phyloP scores from a whole-genome alignment of 2,113 vertebrate genomes.

The Phrynosoma blainvillii region DNA sequence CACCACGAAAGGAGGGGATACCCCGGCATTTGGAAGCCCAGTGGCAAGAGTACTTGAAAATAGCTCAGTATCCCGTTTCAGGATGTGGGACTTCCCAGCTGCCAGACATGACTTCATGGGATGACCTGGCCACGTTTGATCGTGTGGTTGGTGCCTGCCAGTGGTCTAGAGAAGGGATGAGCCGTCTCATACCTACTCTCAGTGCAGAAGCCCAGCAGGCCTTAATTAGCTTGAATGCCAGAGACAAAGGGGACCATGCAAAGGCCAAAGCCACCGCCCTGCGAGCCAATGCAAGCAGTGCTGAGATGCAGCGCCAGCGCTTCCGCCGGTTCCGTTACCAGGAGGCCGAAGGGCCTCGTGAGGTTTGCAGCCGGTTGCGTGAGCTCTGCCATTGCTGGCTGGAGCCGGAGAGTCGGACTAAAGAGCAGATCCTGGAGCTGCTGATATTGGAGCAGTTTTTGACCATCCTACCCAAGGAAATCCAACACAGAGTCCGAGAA shows the following conservation, averaged over 20 bases:
- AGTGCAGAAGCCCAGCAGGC: conserved; percentile 11
- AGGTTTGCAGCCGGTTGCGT: conserved; percentile 51
- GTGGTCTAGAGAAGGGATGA: not conserved
- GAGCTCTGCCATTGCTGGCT: conserved; percentile 55
- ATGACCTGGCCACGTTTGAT: conserved; percentile 6
- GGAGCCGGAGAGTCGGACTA: conserved; percentile 10
- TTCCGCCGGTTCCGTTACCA: conserved; percentile 65
- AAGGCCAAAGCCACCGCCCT: conserved; percentile 30
- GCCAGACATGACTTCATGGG: not conserved
- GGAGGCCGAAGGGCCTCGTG: conserved; percentile 57
- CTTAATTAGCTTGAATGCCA: not conserved
- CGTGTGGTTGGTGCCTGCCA: conserved; percentile 8
- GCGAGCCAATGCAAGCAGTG: conserved; percentile 43
- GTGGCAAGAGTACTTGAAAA: conserved; percentile 33
- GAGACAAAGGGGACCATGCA: conserved; percentile 19
- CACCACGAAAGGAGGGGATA: not conserved
- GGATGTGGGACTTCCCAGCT: not conserved
- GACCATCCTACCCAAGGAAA: conserved; percentile 59
- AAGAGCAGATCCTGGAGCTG: conserved; percentile 66
- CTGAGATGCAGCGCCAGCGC: conserved; percentile 32
- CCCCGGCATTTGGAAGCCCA: not conserved
- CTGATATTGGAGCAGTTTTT: conserved; percentile 69
- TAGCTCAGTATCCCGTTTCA: not conserved
- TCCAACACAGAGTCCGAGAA: conserved; percentile 55
- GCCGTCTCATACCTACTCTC: conserved; percentile 11